Base-by-base conservation (phyloP, 2,113 vertebrate genomes). In the Morphnarchus princeps region DNA sequence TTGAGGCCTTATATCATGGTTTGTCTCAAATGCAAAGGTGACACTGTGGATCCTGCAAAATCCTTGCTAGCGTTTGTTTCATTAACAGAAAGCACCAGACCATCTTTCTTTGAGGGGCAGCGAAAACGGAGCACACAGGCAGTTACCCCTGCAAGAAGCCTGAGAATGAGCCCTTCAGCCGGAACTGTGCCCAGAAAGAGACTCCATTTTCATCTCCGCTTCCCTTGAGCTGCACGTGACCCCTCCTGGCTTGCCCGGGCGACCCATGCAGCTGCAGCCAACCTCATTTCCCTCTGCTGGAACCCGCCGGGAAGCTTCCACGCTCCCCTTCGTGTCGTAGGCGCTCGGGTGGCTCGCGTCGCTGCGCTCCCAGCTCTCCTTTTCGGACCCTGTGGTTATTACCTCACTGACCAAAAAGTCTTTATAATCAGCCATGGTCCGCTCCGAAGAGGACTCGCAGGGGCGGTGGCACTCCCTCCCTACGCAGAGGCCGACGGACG, bases 341-440 rank as follows among this genome's bases (percentile, higher is more conserved):
- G 50, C 6, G 0, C 59, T n/a, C 1, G 2, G 42, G 40, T 26
- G 52, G 42, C 76, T 93, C 1, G 0, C 10, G 52, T 63, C 3
- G 0, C 83, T 26, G 77, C 31, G 4, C 42, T 72, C 43, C 63
- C 61, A 19, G 20, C 45, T 91, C n/a, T 82, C 58, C 49, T 69
- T 77, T 82, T 58, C 0, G 9, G 58, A 80, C 36, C n/a, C 84
- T 42, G 74, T 91, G 67, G 31, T 96, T 83, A 50, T 96, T 95
- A 96, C 91, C 94, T 97, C 96, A 84, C 70, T 66, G 38, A 90
- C 83, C 71, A 85, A 73, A 55, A 84, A 42, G 52, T 87, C 62
- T 90, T 82, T 90, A 54, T 45, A 19, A 28, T 80, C 91, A 59
- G 66, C 93, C 87, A 9, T 62, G 79, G 87, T 58, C 78, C 0